Evolutionary conservation across 2,113 vertebrate species (phyloP).

Genomic region (Mormyrus lacerda): DNA sequence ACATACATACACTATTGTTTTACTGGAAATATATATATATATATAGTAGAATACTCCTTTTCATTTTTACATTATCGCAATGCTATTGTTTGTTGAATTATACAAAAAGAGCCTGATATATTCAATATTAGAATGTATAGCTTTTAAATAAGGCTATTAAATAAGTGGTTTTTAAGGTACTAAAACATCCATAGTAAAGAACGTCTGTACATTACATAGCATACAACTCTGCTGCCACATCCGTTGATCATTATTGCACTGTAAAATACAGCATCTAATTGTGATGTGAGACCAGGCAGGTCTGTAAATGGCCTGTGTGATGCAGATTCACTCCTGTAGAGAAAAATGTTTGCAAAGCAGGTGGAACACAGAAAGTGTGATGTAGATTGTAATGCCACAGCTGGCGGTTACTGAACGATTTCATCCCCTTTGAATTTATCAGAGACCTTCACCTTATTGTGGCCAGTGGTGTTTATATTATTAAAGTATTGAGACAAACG

Average conservation of each 20-base stretch:
- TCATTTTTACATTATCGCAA: neutral
- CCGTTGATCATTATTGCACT: conserved; percentile 16
- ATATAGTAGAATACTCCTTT: neutral
- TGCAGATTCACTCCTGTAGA: neutral
- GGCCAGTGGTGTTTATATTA: conserved; percentile 8
- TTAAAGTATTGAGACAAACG: conserved; percentile 36
- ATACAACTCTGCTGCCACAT: neutral
- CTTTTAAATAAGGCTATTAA: conserved; percentile 15
- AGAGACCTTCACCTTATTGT: conserved; percentile 23
- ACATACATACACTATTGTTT: conserved; percentile 1
- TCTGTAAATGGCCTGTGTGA: neutral
- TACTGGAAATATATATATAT: neutral
- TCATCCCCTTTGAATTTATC: neutral
- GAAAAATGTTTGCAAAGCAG: neutral
- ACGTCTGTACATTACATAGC: neutral
- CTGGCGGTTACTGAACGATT: neutral
- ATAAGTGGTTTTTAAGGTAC: neutral
- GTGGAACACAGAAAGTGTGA: neutral
- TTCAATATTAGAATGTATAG: neutral
- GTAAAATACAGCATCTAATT: conserved; percentile 29
- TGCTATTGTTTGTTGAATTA: too few species aligned
- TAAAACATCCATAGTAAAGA: conserved; percentile 9
- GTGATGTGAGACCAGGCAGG: conserved; percentile 15
- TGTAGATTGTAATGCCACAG: neutral
- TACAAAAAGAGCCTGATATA: conserved; percentile 7